phyloP scores from a whole-genome alignment of 2,113 vertebrate genomes.

The Alexandromys fortis region DNA sequence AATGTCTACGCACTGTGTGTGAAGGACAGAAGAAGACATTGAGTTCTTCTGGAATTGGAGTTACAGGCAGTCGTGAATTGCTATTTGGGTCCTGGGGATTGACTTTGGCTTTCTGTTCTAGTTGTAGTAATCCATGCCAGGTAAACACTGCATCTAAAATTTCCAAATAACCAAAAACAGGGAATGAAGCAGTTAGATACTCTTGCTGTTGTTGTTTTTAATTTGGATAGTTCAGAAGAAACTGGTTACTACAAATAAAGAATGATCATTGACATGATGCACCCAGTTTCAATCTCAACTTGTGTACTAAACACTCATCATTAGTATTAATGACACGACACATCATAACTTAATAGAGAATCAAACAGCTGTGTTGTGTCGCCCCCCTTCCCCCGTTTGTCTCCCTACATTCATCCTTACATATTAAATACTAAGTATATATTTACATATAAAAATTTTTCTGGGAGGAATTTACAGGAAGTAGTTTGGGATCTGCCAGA shows the following conservation, averaged over 20 bases:
- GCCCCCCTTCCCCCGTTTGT: background rate
- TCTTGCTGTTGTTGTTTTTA: constrained; percentile 64
- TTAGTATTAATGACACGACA: constrained; percentile 87
- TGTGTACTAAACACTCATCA: constrained; percentile 89
- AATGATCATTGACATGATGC: constrained; percentile 81
- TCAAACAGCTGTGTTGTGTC: constrained; percentile 75
- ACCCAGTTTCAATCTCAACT: constrained; percentile 87
- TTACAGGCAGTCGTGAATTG: background rate
- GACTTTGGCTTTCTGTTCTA: constrained; percentile 53
- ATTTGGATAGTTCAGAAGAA: constrained; percentile 87
- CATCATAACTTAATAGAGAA: constrained; percentile 85
- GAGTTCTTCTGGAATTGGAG: background rate
- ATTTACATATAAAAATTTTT: constrained; percentile 77
- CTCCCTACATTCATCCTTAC: background rate
- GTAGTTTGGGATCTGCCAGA: constrained; percentile 93
- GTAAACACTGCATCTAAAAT: constrained; percentile 90
- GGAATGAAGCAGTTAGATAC: constrained; percentile 85
- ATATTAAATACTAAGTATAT: constrained; percentile 83
- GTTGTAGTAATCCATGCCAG: constrained; percentile 88
- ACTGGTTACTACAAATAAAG: constrained; percentile 88
- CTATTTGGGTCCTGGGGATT: background rate
- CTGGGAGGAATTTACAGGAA: constrained; percentile 89
- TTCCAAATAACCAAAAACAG: constrained; percentile 84
- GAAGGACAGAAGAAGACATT: background rate
- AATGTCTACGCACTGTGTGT: background rate